Conservation (phyloP, 2,888 invertebrate genomes). For the Harpalus rubripes region DNA sequence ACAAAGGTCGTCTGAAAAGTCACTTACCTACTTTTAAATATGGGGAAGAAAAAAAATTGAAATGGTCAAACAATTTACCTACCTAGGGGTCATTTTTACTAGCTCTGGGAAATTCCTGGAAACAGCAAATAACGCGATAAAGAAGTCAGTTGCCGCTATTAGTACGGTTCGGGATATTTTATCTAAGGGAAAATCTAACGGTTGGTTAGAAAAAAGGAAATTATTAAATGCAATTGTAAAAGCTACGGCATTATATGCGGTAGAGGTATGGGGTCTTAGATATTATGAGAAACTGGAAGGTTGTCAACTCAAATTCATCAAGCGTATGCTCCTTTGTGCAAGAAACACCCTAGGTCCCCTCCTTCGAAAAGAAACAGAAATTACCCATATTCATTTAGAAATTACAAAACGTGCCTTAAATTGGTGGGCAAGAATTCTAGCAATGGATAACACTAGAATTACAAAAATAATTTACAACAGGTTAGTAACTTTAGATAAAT, state of each 20-base stretch:
- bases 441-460: neutral
- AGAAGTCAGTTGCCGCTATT: neutral
- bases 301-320: neutral
- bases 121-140: neutral
- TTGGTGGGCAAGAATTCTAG: neutral
- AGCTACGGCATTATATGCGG: neutral
- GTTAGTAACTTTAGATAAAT: neutral
- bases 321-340: neutral
- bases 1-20: neutral
- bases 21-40: slow-evolving; percentile 1
- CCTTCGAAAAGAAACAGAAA: neutral
- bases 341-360: neutral
- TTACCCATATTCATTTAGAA: neutral
- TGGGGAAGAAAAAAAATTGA: neutral
- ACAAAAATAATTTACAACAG: neutral
- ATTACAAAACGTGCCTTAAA: neutral
- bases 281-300: neutral
- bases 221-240: neutral
- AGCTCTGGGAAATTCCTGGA: neutral
- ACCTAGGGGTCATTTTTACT: neutral
- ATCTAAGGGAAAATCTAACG: neutral
- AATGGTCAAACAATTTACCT: neutral
- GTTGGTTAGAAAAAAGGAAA: neutral
- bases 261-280: neutral
- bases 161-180: neutral